phyloP scores from a whole-genome alignment of 2,888 invertebrate genomes.

The Drosophila ustulata region DNA sequence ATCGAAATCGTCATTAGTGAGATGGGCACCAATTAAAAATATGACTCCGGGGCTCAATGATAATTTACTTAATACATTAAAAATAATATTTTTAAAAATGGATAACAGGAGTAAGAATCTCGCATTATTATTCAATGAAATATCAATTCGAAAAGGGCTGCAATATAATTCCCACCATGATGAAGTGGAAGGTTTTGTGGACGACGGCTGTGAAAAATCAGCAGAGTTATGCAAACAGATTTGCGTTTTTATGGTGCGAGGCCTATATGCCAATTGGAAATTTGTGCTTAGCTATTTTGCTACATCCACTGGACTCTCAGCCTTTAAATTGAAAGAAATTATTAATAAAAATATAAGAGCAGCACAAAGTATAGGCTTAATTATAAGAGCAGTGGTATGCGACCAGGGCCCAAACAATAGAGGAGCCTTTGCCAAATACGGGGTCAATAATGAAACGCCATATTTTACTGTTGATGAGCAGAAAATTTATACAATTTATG shows the following conservation, averaged over 20 bases:
- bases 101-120: no score
- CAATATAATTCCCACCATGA: no score
- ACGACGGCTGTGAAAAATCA: constrained; percentile 2
- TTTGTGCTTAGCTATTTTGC: constrained; percentile 2
- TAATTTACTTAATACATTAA: no score
- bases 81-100: no score
- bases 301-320: not conserved
- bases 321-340: not conserved
- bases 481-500: not conserved
- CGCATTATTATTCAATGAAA: no score
- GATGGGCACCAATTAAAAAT: no score
- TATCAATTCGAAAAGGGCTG: no score
- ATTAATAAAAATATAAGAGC: no score
- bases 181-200: constrained; percentile 14
- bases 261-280: constrained; percentile 2
- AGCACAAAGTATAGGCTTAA: not conserved
- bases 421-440: not conserved
- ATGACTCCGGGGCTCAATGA: no score
- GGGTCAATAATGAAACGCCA: not conserved
- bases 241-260: constrained; percentile 6
- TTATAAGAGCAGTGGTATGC: constrained; percentile 1
- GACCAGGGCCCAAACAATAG: no score
- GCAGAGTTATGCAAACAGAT: not conserved
- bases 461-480: not conserved
- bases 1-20: no score